Base-by-base conservation (phyloP, 37 sponge, comb jelly and placozoan species). In the Amphimedon queenslandica region DNA sequence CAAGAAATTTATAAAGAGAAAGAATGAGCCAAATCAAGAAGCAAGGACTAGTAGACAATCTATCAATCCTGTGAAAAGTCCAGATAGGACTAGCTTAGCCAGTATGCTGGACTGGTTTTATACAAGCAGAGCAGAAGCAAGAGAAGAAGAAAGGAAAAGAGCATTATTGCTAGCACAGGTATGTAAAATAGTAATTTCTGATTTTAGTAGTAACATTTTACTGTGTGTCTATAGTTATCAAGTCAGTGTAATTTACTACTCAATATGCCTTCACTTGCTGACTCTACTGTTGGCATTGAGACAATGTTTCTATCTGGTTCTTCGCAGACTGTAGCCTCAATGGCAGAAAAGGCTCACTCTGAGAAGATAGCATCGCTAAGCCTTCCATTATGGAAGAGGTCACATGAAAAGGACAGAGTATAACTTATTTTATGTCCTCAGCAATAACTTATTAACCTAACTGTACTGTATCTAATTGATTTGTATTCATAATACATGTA, bases 261-360 rank as follows among this genome's bases (percentile, higher is more conserved):
- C 47, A 32, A 55, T 31, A 85, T 85, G 24, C 90, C 90, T 21
- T 29, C 37, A 11, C 57, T 89, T 23, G 28, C 42, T 5, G 61
- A 72, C 1, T 40, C 74, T 20, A 10, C 43, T 40, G 30, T 37
- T 18, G 53, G 37, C 28, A 55, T 36, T 6, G 58, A 27, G 21
- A 40, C 35, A 4, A 31, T 13, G 24, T 79, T 75, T 58, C 29
- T 61, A n/a, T 70, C 80, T 16, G 66, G 81, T 4, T 87, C 87
- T 1, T 33, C 65, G 1, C 8, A 25, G 21, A 24, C 30, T 24
- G 65, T 89, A 24, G 76, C 76, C 31, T 70, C 30, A n/a, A 89
- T 89, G 90, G 90, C 85, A 30, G 58, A 61, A 72, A 78, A 31
- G 8, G 85, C 85, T 29, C 90, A 89, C 80, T 42, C 27, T 4